Base-by-base conservation (phyloP, 2,797 vertebrate species). In the Scolopax bukidnonensis region DNA sequence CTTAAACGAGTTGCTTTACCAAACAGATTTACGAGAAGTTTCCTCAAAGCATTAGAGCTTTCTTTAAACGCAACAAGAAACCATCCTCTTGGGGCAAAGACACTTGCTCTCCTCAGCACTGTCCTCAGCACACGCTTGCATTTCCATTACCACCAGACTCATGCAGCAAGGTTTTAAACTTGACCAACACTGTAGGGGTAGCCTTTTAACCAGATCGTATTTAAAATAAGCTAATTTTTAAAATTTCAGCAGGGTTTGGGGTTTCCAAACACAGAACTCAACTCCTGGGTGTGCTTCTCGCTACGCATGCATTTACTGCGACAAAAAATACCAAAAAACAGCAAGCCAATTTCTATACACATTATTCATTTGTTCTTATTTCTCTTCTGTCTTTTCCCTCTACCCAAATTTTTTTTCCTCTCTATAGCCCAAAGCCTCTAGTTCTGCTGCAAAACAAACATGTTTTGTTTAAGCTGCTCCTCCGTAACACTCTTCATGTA, bases 401-500 rank as follows among this genome's bases (percentile, higher is more conserved):
- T 84, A 57, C 86, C 30, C 74, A 75, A 50, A 4, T 70, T 92
- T 84, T 77, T 74, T 85, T 76, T 16, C 12, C 21, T 21, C 70
- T 84, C 57, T 60, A n/a, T 69, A 95, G 79, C 48, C 89, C 71
- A 96, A 91, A 92, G 87, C 87, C 64, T 87, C 77, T 75, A 91
- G 70, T 64, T 96, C 82, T 95, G 68, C 92, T 91, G 77, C 75
- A 92, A 96, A 95, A 97, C 89, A 97, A 97, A 97, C 82, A 87
- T 84, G 88, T 97, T 97, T 96, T 96, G 90, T 96, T 84, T 96
- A 89, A 95, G 82, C 91, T 94, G 92, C 90, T 94, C 95, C 97
- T 97, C 95, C 70, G 38, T 93, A 95, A 95, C 94, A 74, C 90
- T 87, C 75, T 95, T 77, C 86, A 1, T 80, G 85, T 90, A 93